Base-by-base conservation (phyloP, 1,140 invertebrate species). In the Formica selysi region DNA sequence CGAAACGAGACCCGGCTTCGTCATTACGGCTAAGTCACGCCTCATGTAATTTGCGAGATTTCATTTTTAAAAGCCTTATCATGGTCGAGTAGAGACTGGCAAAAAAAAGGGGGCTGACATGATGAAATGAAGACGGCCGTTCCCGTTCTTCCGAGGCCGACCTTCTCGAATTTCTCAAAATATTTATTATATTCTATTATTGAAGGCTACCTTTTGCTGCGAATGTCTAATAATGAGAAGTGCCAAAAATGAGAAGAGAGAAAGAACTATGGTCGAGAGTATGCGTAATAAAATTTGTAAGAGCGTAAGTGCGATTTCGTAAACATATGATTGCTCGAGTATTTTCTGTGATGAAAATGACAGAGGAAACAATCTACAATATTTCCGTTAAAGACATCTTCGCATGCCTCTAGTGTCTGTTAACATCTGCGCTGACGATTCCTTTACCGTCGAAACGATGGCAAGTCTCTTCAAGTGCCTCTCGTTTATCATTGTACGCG, bases 11-110 rank as follows among this genome's bases (percentile, higher is more conserved):
- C 26, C 6, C 65, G 22, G 5, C 10, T 19, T 83, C 54, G 38
- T 74, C 51, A 44, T 81, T 41, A 71, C 26, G 48, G 36, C 0
- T 51, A 51, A 51, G 10, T 26, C 36, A 13, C 48, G 65, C 38
- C 6, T 71, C 51, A 6, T 48, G 36, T 83, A 83, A 73, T 83
- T 61, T 48, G 38, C 22, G 38, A 61, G 68, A 83, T 83, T 81
- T 22, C 38, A 70, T 59, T 83, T 83, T 73, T 61, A 38, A 61
- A 44, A 44, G 13, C 48, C n/a, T 65, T 38, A 59, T 54, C 48
- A 22, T 26, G 29, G 26, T 38, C 71, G n/a, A 57, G 8, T 68
- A 32, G 8, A 38, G 59, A 19, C 16, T 48, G 44, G 4, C 16
- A 51, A 16, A 19, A 19, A 51, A 4, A 51, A 29, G 0, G 13